Percentiles rank a stretch among this genome's conserved stretches.
These are phyloP conservation scores for Heptranchias perlo DNA, from an alignment of 2,113 vertebrate genomes.

Conservation along the genomic window DNA sequence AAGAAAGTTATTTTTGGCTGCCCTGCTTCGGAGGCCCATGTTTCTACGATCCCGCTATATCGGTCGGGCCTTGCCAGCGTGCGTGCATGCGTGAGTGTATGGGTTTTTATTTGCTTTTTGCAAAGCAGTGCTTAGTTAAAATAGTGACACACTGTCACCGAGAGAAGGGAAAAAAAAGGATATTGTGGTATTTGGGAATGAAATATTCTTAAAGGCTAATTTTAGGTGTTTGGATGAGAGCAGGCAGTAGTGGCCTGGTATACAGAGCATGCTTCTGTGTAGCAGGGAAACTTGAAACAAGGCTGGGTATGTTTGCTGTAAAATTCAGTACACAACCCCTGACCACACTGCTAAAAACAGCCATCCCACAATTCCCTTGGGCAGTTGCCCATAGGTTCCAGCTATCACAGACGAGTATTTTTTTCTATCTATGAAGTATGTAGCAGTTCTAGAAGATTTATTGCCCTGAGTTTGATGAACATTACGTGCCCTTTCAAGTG, in stretches of 20 bases:
- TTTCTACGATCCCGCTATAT: neutral
- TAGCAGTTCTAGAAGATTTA: neutral
- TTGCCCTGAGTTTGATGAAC: neutral
- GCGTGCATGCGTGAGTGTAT: neutral
- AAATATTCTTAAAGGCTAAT: slow-evolving; percentile 23
- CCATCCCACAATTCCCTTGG: neutral
- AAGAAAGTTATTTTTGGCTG: slow-evolving; percentile 32
- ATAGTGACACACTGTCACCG: neutral
- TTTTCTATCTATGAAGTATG: neutral
- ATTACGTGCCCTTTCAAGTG: neutral
- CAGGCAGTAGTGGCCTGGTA: neutral
- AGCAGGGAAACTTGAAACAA: slow-evolving; percentile 24
- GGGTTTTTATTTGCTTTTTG: neutral
- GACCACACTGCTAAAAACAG: slow-evolving; percentile 22
- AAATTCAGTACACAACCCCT: slow-evolving; percentile 12
- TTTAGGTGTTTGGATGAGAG: slow-evolving; percentile 1
- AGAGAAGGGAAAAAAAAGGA: slow-evolving; percentile 4
- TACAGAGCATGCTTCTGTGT: slow-evolving; percentile 9
- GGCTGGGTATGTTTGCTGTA: neutral
- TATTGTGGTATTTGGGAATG: slow-evolving; percentile 18
- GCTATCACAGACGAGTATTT: neutral
- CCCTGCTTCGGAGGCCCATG: neutral
- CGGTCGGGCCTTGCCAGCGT: neutral
- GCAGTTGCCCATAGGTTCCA: neutral
- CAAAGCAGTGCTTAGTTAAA: slow-evolving; percentile 11